phyloP scores from a whole-genome alignment of 2,113 vertebrate genomes.

The Bucco capensis region DNA sequence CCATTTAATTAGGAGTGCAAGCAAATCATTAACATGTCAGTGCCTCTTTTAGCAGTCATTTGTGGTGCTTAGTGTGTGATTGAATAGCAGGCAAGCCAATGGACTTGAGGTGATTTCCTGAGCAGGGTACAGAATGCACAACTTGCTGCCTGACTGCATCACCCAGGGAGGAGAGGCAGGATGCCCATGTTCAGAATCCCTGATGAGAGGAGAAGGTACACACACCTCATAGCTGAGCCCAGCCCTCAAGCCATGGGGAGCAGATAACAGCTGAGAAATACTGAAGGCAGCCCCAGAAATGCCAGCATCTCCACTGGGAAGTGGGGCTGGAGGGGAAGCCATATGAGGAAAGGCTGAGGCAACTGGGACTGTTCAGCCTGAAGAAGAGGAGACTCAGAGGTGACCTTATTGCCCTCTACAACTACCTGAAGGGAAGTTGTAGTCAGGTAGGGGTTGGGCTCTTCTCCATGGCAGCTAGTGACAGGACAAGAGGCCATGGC shows the following conservation, averaged over 20 bases:
- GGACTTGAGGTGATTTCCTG: not conserved
- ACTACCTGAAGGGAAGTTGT: no score
- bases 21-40: not conserved
- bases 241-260: not conserved
- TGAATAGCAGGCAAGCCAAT: not conserved
- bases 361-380: no score
- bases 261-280: not conserved
- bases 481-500: no score
- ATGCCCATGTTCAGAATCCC: not conserved
- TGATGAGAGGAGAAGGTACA: not conserved
- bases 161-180: not conserved
- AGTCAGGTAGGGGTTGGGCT: no score
- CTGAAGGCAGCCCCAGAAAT: not conserved
- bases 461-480: no score
- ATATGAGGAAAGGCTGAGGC: no score
- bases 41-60: not conserved
- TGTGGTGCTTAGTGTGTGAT: not conserved
- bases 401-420: no score
- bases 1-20: not conserved
- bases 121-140: accelerated
- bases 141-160: not conserved
- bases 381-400: no score
- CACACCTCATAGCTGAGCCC: not conserved
- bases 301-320: not conserved
- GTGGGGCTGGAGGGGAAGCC: no score